Conservation (phyloP, 2,888 invertebrate species). For the Acronicta aceris region DNA sequence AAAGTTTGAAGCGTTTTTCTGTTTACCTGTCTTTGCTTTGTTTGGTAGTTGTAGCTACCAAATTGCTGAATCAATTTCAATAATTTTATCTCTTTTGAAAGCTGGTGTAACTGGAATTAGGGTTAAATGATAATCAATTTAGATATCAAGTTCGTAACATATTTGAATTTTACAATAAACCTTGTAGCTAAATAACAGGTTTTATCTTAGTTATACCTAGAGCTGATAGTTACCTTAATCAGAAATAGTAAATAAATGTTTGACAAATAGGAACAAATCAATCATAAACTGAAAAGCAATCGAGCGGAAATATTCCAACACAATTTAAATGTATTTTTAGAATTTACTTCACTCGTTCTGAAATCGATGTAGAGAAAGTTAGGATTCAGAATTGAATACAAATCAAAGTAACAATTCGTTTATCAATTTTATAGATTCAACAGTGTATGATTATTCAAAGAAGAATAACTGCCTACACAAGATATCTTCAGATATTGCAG, state of each 20-base stretch:
- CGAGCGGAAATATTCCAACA: conserved; percentile 21
- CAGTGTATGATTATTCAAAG: conserved; percentile 30
- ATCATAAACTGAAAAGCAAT: conserved; percentile 17
- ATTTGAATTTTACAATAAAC: too few species aligned
- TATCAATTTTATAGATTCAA: conserved; percentile 2
- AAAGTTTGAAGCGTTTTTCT: too few species aligned
- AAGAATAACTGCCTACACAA: conserved; percentile 21
- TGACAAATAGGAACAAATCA: conserved; percentile 23
- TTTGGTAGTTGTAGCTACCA: too few species aligned
- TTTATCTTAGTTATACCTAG: too few species aligned
- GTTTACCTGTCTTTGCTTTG: too few species aligned
- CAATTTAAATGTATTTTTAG: conserved; percentile 16
- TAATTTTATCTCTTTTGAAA: too few species aligned
- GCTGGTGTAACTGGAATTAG: too few species aligned
- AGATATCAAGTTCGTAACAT: too few species aligned
- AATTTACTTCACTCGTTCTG: conserved; percentile 15
- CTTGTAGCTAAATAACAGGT: too few species aligned
- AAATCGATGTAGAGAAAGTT: conserved; percentile 20
- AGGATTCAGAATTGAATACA: not conserved
- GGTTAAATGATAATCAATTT: too few species aligned
- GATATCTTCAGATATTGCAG: conserved; percentile 51
- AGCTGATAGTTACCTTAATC: too few species aligned
- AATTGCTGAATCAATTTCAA: too few species aligned
- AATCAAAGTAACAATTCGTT: not conserved
- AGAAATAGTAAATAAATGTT: conserved; percentile 1